A percentile compares a stretch with the other conserved stretches of the same genome.
Conservation (phyloP, 2,113 vertebrate species). For the Rhombomys opimus region DNA sequence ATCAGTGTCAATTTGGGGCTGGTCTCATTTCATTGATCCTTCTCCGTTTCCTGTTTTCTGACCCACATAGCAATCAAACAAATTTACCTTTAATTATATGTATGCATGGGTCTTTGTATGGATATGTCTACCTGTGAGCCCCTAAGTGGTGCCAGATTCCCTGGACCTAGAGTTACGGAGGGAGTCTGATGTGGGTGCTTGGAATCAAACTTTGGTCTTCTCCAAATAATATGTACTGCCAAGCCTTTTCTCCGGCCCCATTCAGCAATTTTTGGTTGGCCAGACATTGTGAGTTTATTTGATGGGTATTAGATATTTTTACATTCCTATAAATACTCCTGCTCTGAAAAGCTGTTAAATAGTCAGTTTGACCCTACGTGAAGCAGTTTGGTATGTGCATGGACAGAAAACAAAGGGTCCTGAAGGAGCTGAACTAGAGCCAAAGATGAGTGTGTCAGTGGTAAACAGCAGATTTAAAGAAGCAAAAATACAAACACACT, state of each 20-base stretch:
- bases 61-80: not conserved
- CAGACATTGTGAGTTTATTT: not conserved
- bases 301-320: not conserved
- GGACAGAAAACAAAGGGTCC: not conserved
- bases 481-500: not conserved
- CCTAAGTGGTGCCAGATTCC: not conserved
- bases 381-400: not conserved
- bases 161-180: not conserved
- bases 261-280: not conserved
- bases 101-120: not conserved
- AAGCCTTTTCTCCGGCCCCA: not conserved
- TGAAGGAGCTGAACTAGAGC: not conserved
- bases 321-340: not conserved
- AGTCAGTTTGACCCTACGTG: not conserved
- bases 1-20: not conserved
- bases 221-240: not conserved
- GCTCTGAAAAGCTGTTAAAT: not conserved
- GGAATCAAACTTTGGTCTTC: not conserved
- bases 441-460: not conserved
- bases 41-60: not conserved
- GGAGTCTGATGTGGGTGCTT: not conserved
- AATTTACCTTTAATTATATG: not conserved
- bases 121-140: not conserved
- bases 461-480: not conserved
- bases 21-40: not conserved